Evolutionary conservation across 2,888 invertebrate species (phyloP), one percentile per base, ranked within the genome.

Genomic region (Griposia aprilina): DNA sequence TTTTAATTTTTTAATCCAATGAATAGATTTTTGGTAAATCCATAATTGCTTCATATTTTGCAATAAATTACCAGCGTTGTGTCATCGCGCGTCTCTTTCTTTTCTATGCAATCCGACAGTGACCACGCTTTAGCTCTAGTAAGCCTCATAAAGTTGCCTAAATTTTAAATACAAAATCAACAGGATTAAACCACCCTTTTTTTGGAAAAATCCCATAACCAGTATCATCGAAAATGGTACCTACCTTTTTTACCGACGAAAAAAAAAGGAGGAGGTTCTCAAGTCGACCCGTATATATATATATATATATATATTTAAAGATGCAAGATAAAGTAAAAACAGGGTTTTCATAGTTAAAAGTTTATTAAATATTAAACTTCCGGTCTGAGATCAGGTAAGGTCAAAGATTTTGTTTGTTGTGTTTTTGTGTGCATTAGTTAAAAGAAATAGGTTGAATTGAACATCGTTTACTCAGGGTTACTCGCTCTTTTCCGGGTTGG

Each of bases 361-460:
- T 73, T 73, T 57, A 30, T 20, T 72, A 30, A 74, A 71, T 36
- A 48, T n/a, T 59, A n/a, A 30, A 36, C n/a, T 74, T 76, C 75
- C 75, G 41, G 41, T 30, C 17, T 15, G 0, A 7, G n/a, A n/a
- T n/a, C n/a, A n/a, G 17, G 20, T 50, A 52, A 76, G 59, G 75
- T 41, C 76, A 7, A 13, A 20, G 57, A n/a, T 17, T 74, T 74
- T 59, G 8, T 55, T 73, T 59, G 59, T 41, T 74, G 3, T 59
- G 10, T 36, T 48, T 52, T 77, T 80, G 41, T 80, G 52, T 60
- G 72, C 50, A 52, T 80, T 80, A 0, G 52, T 52, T 60, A 6
- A 59, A 79, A 36, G 3, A 36, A 79, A 52, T 70, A 52, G 30
- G 59, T 80, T 57, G 79, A 57, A 63, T 1, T 20, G 36, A 41